Evolutionary conservation across 2,797 vertebrate species (phyloP).

Genomic region (Eutrigla gurnardus): DNA sequence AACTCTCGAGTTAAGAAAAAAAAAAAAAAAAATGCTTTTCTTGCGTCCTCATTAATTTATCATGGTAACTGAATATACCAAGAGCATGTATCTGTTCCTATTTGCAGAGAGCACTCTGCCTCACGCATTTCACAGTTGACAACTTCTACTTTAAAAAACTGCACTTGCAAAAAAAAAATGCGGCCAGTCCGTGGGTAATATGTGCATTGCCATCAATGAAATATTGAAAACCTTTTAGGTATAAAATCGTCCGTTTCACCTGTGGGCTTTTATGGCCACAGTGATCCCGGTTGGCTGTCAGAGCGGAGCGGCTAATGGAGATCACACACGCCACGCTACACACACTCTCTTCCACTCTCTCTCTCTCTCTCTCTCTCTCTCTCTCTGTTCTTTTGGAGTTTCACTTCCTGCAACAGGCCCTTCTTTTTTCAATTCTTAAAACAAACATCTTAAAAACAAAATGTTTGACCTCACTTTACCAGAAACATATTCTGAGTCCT

Average conservation of each 20-base stretch:
- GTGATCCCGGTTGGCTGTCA: slow-evolving; percentile 45
- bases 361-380: not conserved
- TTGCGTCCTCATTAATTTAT: slow-evolving; percentile 67
- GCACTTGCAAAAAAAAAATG: slow-evolving; percentile 67
- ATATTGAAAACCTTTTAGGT: slow-evolving; percentile 69
- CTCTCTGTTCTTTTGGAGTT: not conserved
- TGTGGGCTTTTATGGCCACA: slow-evolving; percentile 49
- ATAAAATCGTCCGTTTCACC: slow-evolving; percentile 50
- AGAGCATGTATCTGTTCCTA: slow-evolving; percentile 40
- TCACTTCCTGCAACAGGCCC: not conserved
- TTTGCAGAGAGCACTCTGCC: slow-evolving; percentile 63
- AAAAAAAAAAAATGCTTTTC: slow-evolving; percentile 21
- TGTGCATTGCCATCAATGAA: slow-evolving; percentile 59
- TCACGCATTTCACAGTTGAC: slow-evolving; percentile 60
- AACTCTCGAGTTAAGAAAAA: slow-evolving; percentile 3
- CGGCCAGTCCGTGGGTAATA: slow-evolving; percentile 46
- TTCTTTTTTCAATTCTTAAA: not conserved
- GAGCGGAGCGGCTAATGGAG: slow-evolving; percentile 65
- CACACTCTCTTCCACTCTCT: not conserved
- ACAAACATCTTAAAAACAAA: not conserved
- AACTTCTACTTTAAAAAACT: slow-evolving; percentile 57
- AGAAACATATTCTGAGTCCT: not conserved
- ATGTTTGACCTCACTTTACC: not conserved
- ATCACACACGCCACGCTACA: slow-evolving; percentile 40
- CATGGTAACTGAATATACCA: slow-evolving; percentile 59